Evolutionary conservation across 2,888 invertebrate species (phyloP), one percentile per base, ranked within the genome.

Genomic region (Cistogaster globosa): DNA sequence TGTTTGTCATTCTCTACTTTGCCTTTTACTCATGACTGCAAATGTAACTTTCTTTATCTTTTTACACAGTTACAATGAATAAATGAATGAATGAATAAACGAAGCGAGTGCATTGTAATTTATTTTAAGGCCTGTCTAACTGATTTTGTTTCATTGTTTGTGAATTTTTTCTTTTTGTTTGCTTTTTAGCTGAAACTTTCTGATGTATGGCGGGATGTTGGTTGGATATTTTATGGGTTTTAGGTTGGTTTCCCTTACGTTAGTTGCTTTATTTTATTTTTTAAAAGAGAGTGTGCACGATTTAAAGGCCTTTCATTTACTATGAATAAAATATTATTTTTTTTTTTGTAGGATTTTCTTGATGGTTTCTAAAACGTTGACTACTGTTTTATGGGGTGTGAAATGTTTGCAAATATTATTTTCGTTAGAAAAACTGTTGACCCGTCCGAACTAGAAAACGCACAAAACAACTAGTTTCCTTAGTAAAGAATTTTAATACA

Each of bases 111-210:
- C 32, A 74, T 74, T 74, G 51, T 60, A 57, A 7, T 18, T 51
- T 62, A 20, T 71, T 82, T 76, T 65, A 71, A 82, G 76, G 76
- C 71, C 76, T 38, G 58, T 82, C 75, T 75, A 76, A 65, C 58
- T 65, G 69, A 76, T 58, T 65, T 69, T 38, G n/a, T 58, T 71
- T 82, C 58, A 71, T 77, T 82, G 57, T 82, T 48, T 76, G 63
- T 71, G 48, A 26, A 32, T 71, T 71, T 63, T 69, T 69, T 55
- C 53, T 69, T 12, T 45, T 32, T 32, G 11, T 22, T 32, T 68
- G 16, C 0, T 38, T 80, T 68, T 68, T 62, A 71, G 51, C 36
- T 71, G 76, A 82, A 82, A 77, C 82, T 65, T 58, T 62, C 1
- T 80, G 57, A 69, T 82, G 55, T 65, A 71, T 57, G 76, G 20